Evolutionary conservation across 2,113 vertebrate genomes (phyloP), one percentile per base, ranked within the genome.

Genomic region (Andinoacara biseriatus): DNA sequence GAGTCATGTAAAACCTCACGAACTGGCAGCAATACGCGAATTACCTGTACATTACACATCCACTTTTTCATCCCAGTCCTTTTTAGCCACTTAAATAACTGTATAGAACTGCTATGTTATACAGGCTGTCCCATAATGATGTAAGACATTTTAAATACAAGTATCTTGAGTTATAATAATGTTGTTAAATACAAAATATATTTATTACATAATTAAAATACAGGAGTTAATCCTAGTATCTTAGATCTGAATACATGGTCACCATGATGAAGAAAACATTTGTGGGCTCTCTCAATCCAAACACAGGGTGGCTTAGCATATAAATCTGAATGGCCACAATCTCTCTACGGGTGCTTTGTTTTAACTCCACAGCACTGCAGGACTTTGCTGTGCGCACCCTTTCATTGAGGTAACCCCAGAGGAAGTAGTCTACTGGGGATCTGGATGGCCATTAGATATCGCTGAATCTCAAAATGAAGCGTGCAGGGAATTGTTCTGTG

Each of bases 231-330:
- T 67, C 22, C 18, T 26, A 18, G 26, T 49, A 7, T 67, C 40
- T 67, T 29, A 18, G 40, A 49, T 46, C 24, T 26, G 43, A 29
- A 43, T 46, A 49, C 9, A 67, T 67, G 40, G 22, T 49, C 40
- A 67, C 38, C 10, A 4, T 40, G 22, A 67, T 40, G 15, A 18
- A 67, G 40, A 67, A 14, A 67, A 67, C 22, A 67, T 67, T 46
- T 26, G 24, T 67, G 14, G 14, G 17, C 38, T 67, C 43, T 67
- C 26, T 67, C 46, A 29, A 26, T 49, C 40, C 63, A 69, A 49
- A 69, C 40, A 69, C 63, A 69, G 2, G 0, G 0, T 20, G 0
- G 1, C 40, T 69, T 49, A 20, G 63, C 15, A 49, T 67, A 26
- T 49, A 18, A 29, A 69, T 40, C 3, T 24, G 40, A 29, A 69